Base-by-base conservation (phyloP, 2,797 vertebrate genomes). In the Silurus aristotelis region DNA sequence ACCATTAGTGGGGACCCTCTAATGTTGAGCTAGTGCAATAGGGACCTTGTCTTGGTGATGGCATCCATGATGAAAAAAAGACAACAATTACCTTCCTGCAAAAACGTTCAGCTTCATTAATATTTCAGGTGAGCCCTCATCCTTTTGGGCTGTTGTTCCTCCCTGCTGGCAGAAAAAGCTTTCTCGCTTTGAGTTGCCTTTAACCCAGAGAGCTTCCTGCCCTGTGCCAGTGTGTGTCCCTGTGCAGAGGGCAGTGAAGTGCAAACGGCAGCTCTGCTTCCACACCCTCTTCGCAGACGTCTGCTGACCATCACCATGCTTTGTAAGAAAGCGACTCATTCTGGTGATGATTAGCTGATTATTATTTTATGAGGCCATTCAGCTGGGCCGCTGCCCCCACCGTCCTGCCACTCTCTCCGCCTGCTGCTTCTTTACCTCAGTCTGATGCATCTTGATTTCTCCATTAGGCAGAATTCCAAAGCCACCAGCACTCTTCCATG, bases 331-430 rank as follows among this genome's bases (percentile, higher is more conserved):
- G 71, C 87, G 76, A 84, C 90, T 89, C 84, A 82, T 90, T 87
- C 84, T 89, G 84, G 91, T 94, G 89, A 89, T 89, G 88, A 91
- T 92, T 92, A 92, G 89, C 89, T 92, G 78, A 92, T 94, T 90
- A 93, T 87, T 93, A 92, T 93, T 95, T 94, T 72, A 94, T 94
- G 91, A 94, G 89, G 90, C 83, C 85, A 91, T 91, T 90, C 89
- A 88, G 89, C 86, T 88, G 89, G 86, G 88, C 88, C 84, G 87
- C 76, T 85, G 82, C 68, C 75, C 85, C 84, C 66, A 84, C 48
- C 81, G 68, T 85, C 86, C 84, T 61, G 80, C 87, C 82, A 83
- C 83, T 88, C 71, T 67, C 86, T 60, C 81, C 83, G 61, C 75
- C 75, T 27, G 70, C 80, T 85, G 52, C 84, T 89, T 87, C 80